These are phyloP conservation scores for Neotoma lepida DNA, from an alignment of 2,113 vertebrate genomes.

Conservation along the genomic window DNA sequence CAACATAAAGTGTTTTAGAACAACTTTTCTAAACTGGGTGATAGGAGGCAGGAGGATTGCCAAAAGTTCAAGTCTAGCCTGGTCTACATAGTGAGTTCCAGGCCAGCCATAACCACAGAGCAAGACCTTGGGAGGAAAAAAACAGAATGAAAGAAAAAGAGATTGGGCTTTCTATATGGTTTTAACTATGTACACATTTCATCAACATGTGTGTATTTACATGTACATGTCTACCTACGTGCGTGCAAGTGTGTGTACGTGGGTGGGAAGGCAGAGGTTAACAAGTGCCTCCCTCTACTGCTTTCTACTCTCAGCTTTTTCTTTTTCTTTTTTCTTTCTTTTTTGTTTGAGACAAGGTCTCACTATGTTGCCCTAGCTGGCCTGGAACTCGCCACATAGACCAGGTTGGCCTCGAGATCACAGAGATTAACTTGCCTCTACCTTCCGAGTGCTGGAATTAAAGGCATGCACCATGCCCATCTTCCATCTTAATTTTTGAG, in stretches of 20 bases:
- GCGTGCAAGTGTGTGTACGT: background rate
- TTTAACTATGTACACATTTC: background rate
- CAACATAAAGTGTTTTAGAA: no score
- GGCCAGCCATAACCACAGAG: background rate
- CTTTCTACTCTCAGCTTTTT: background rate
- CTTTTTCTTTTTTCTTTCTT: background rate
- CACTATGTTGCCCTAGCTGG: background rate
- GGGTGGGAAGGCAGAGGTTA: background rate
- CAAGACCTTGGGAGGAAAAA: background rate
- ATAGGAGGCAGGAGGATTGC: background rate
- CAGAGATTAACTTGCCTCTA: background rate
- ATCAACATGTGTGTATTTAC: background rate
- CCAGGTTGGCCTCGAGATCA: background rate
- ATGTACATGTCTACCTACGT: background rate
- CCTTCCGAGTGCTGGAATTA: background rate
- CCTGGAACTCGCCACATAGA: background rate
- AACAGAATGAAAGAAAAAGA: background rate
- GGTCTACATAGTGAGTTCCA: background rate
- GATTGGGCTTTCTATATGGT: background rate
- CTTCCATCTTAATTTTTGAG: background rate
- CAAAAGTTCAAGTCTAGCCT: background rate
- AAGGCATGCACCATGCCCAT: background rate
- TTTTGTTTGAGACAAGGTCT: background rate
- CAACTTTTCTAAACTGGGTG: background rate
- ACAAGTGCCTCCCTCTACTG: background rate